Evolutionary conservation across 1,140 invertebrate genomes (phyloP).

Genomic region (Eurosta solidaginis): DNA sequence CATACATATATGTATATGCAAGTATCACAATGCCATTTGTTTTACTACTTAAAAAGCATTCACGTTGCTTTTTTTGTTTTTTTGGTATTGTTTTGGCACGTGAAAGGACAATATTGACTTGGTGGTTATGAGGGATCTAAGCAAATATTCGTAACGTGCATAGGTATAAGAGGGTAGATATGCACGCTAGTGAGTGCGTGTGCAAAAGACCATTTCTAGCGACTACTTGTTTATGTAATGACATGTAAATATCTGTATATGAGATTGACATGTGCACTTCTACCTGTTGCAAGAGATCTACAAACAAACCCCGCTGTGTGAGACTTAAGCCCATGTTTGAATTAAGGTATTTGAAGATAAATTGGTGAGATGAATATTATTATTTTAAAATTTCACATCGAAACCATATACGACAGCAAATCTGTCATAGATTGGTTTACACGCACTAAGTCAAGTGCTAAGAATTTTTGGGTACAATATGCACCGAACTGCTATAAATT

Average conservation of each 20-base stretch:
- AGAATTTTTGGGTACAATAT: no score
- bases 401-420: no score
- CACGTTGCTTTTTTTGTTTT: neutral
- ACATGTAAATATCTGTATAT: neutral
- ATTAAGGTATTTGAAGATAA: no score
- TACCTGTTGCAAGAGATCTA: neutral
- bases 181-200: no score
- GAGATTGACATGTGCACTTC: neutral
- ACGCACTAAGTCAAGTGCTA: no score
- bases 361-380: no score
- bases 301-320: no score
- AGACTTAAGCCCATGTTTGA: no score
- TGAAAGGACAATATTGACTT: conserved; percentile 24
- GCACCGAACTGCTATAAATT: no score
- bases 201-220: no score
- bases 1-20: neutral
- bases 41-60: neutral
- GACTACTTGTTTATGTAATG: neutral
- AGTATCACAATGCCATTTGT: neutral
- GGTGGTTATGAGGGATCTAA: neutral
- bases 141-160: neutral
- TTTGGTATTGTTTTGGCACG: conserved; percentile 8
- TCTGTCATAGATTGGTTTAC: no score
- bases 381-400: no score
- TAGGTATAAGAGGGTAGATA: neutral